Base-by-base conservation (phyloP, 2,797 vertebrate genomes). In the Trematomus bernacchii region DNA sequence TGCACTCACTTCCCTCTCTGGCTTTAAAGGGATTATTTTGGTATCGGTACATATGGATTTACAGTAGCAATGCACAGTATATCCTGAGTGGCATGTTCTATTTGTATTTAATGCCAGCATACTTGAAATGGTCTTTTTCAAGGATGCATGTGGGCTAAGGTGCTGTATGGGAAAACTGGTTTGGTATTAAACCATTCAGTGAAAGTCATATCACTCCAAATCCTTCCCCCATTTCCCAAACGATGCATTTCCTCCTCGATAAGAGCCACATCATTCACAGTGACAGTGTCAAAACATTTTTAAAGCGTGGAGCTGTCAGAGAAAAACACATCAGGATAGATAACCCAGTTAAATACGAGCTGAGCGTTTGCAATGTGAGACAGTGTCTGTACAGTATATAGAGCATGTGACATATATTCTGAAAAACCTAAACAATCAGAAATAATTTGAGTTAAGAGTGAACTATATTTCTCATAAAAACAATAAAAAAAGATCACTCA, bases 1-100 rank as follows among this genome's bases (percentile, higher is more conserved):
- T 37, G 33, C 33, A 48, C 64, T 70, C 61, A 37, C 33, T 37
- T 71, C 67, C 60, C 44, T 63, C 59, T 70, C 47, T 54, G 11
- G 58, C 75, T 82, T 59, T 80, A n/a, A 81, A 66, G 47, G 82
- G 82, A 90, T 92, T 92, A 86, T 88, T 86, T 71, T 75, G 79
- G 73, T 83, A 73, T 84, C 73, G 67, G 79, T 80, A 68, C 65
- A 55, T 85, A 78, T 87, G 85, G 83, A 86, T 90, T 86, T 83
- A 83, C 81, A 87, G 79, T 79, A 71, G 52, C 30, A 54, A 53
- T 70, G 69, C 79, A 69, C 57, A 64, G 73, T 76, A 82, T 70
- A 85, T 82, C 74, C 71, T 76, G 66, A 79, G 55, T 86, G 81
- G 55, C 73, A 68, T 80, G 71, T 60, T 80, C 43, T 60, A 55